Evolutionary conservation across 2,113 vertebrate species (phyloP).

Genomic region (Phaethornis superciliosus): DNA sequence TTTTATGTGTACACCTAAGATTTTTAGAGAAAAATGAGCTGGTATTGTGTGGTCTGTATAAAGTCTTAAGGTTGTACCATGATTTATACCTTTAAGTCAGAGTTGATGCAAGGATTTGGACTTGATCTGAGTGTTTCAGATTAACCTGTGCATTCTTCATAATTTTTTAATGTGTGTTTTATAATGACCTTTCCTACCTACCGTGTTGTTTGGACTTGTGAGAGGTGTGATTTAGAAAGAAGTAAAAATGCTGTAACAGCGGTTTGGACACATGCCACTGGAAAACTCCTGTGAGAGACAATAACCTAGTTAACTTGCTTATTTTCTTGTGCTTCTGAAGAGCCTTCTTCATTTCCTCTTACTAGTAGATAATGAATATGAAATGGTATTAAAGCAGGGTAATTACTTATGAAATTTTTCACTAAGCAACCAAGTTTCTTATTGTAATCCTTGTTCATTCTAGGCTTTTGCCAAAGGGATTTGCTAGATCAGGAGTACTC

Average conservation of each 20-base stretch:
- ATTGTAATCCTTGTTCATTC: not conserved
- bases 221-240: not conserved
- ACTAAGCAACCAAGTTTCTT: not conserved
- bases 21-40: constrained; percentile 14
- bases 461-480: not conserved
- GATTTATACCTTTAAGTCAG: not conserved
- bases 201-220: not conserved
- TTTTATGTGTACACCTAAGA: not conserved
- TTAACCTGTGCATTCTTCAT: not conserved
- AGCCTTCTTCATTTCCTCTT: not conserved
- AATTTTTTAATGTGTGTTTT: not conserved
- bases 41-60: not conserved
- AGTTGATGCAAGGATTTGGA: not conserved
- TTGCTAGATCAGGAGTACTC: not conserved
- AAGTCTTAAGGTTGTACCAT: not conserved
- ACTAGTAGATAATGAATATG: not conserved
- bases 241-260: not conserved
- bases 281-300: not conserved
- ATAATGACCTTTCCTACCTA: not conserved
- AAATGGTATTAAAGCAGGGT: not conserved
- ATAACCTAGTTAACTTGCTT: not conserved
- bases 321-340: not conserved
- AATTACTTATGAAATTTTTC: not conserved
- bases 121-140: not conserved
- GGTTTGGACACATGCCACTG: not conserved